Evolutionary conservation across 2,797 vertebrate genomes (phyloP).

Genomic region (Gadopsis marmoratus): DNA sequence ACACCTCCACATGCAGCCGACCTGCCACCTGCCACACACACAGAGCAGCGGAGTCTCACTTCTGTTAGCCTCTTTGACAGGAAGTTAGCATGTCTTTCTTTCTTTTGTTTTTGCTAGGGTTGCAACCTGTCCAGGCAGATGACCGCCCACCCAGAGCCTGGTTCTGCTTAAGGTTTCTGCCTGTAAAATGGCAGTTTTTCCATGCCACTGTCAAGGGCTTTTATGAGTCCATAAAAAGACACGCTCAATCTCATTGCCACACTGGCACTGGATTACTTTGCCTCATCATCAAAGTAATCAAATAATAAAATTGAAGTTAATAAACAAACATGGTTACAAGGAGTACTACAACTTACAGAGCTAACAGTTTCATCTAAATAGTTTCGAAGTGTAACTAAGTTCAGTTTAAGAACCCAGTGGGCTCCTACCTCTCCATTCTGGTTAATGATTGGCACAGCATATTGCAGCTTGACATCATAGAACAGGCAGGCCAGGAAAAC

Average conservation of each 20-base stretch:
- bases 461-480: slow-evolving; percentile 94
- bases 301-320: not conserved
- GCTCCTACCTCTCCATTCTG: slow-evolving; percentile 95
- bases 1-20: slow-evolving; percentile 90
- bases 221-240: not conserved
- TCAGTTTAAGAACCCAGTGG: slow-evolving; percentile 64
- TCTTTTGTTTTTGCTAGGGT: not conserved
- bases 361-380: not conserved
- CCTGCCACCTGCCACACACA: slow-evolving; percentile 85
- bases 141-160: too few relatives aligned
- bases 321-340: not conserved
- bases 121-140: too few relatives aligned
- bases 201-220: too few relatives aligned
- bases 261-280: too few relatives aligned
- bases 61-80: not conserved
- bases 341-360: slow-evolving; percentile 39
- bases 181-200: too few relatives aligned
- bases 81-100: not conserved
- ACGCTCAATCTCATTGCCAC: not conserved
- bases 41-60: not conserved
- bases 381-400: too few relatives aligned
- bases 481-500: slow-evolving; percentile 96
- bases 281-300: not conserved
- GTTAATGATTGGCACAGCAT: slow-evolving; percentile 96
- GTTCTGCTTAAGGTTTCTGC: too few relatives aligned